Base-by-base conservation (phyloP, 2,888 invertebrate genomes). In the Drosophila melanocephala region DNA sequence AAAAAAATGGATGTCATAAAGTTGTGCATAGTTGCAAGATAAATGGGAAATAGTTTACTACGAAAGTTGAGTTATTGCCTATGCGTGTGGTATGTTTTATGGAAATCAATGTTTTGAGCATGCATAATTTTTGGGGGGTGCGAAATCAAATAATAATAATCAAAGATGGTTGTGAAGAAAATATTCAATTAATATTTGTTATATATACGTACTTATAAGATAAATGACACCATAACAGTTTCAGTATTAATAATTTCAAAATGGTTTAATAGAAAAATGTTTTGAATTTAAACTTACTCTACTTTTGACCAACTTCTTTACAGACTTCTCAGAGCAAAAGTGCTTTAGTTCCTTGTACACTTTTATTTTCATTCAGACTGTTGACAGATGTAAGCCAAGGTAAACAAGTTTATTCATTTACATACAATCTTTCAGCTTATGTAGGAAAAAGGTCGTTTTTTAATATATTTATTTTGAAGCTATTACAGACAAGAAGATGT, bases 401-500 rank as follows among this genome's bases (percentile, higher is more conserved):
- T 16, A 26, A 22, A 26, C 26, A 56, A 37, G 16, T 37, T 56
- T 19, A 56, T 56, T 19, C 22, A 35, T 16, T 35, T 55, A 3
- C 35, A 55, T 19, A 55, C 33, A 55, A 9, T 16, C 26, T 35
- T 55, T 26, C 5, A 6, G 55, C 22, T 55, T 55, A 16, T 3
- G 9, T 33, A 0, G 47, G 47, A 26, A 47, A 47, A 47, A 47
- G 26, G 47, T 47, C 26, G 28, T 47, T 35, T 55, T 50, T 12
- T 30, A 30, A 30, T 52, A 52, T 52, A 52, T 30, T 30, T 52
- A 19, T 52, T 52, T 52, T 12, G 12, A 32, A 32, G 52, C 52
- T 52, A 22, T 22, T n/a, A 22, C 33, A 33, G 53, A 33, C n/a
- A 16, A 16, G 26, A 26, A 28, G 47, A 9, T 47, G 26, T 47